Conservation (phyloP, 2,797 vertebrate species). For the Malurus splendens region DNA sequence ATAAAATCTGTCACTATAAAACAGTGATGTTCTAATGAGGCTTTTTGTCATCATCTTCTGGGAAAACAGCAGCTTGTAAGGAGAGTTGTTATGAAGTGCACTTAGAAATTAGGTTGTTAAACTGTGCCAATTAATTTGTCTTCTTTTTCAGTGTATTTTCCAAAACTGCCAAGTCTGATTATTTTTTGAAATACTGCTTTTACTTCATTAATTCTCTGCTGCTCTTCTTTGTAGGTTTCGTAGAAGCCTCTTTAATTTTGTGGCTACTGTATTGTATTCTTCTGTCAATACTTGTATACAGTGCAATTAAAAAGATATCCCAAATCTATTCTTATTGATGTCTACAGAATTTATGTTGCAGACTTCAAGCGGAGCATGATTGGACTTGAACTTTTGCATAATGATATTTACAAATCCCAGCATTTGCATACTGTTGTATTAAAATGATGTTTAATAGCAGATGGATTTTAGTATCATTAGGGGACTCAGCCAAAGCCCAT, state of each 20-base stretch:
- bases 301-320: slow-evolving; percentile 53
- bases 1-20: slow-evolving; percentile 67
- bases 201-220: slow-evolving; percentile 56
- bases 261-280: slow-evolving; percentile 61
- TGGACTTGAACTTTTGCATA: slow-evolving; percentile 22
- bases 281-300: slow-evolving; percentile 64
- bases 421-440: slow-evolving; percentile 10
- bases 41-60: slow-evolving; percentile 64
- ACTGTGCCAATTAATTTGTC: slow-evolving; percentile 59
- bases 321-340: background rate
- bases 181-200: slow-evolving; percentile 59
- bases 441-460: slow-evolving; percentile 35
- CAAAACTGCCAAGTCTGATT: slow-evolving; percentile 46
- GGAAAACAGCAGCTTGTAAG: slow-evolving; percentile 61
- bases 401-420: slow-evolving; percentile 3
- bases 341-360: background rate
- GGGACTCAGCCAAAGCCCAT: background rate
- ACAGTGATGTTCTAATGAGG: slow-evolving; percentile 56
- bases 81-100: slow-evolving; percentile 75
- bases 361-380: background rate
- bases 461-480: slow-evolving; percentile 33
- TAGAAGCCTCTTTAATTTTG: slow-evolving; percentile 59
- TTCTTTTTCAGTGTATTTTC: slow-evolving; percentile 54
- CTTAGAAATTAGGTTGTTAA: slow-evolving; percentile 76
- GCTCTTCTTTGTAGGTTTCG: slow-evolving; percentile 57